phyloP scores from a whole-genome alignment of 2,113 vertebrate species.

The Catharus fuscescens region DNA sequence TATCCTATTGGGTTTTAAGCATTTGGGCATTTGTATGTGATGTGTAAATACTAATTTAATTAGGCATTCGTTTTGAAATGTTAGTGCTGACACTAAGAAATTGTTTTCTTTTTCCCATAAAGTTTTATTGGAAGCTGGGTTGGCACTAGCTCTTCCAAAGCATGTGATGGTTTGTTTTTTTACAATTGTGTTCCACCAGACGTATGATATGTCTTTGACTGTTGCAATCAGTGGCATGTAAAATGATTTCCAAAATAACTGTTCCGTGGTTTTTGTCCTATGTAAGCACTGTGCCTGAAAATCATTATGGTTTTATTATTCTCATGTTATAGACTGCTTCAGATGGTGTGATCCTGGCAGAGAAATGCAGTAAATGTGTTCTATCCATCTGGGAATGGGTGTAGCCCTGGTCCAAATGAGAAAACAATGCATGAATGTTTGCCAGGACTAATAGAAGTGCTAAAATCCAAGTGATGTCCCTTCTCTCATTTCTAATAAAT shows the following conservation, averaged over 20 bases:
- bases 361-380: background rate
- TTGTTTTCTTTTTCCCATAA: background rate
- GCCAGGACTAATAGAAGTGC: background rate
- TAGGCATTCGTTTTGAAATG: background rate
- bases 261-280: background rate
- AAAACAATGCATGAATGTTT: background rate
- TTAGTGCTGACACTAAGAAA: background rate
- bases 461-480: background rate
- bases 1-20: background rate
- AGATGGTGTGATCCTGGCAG: conserved; percentile 7
- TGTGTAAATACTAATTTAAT: background rate
- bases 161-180: background rate
- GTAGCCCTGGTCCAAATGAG: background rate
- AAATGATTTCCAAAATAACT: background rate
- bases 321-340: background rate
- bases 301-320: background rate
- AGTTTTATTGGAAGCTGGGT: background rate
- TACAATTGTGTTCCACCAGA: background rate
- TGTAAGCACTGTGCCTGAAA: background rate
- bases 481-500: background rate
- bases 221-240: background rate
- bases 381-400: background rate
- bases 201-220: background rate
- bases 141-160: background rate
- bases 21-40: background rate